phyloP scores from a whole-genome alignment of 2,888 invertebrate genomes.

The Mylabris sibirica region DNA sequence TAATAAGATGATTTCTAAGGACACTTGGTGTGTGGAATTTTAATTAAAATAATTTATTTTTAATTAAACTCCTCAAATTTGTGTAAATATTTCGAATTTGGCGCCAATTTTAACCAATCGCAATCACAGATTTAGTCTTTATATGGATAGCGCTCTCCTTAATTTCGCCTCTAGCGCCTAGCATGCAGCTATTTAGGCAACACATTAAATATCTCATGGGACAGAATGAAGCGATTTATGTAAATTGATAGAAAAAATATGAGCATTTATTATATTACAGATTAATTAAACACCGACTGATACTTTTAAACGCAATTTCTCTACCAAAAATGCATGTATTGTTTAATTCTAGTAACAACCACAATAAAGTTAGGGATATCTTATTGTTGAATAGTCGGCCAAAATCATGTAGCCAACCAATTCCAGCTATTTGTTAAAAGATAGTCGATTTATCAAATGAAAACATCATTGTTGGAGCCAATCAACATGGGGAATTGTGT shows the following conservation, averaged over 20 bases:
- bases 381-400: constrained; percentile 48
- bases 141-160: no score
- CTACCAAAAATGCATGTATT: no score
- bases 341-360: no score
- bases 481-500: constrained; percentile 65
- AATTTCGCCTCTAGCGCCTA: no score
- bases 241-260: no score
- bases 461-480: constrained; percentile 49
- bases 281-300: no score
- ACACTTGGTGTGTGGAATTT: background rate
- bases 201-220: no score
- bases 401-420: constrained; percentile 46
- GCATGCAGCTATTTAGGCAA: no score
- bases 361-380: constrained; percentile 45
- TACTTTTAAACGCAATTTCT: no score
- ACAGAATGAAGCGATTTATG: no score
- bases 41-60: background rate
- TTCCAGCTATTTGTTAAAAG: constrained; percentile 50
- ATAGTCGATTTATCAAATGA: constrained; percentile 51
- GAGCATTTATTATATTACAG: no score
- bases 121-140: no score
- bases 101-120: background rate
- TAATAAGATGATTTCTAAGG: background rate
- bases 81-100: background rate
- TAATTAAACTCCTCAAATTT: background rate